Percentiles rank a stretch among this genome's conserved stretches.
Conservation (phyloP, 2,113 vertebrate genomes). For the Hemibagrus wyckioides region DNA sequence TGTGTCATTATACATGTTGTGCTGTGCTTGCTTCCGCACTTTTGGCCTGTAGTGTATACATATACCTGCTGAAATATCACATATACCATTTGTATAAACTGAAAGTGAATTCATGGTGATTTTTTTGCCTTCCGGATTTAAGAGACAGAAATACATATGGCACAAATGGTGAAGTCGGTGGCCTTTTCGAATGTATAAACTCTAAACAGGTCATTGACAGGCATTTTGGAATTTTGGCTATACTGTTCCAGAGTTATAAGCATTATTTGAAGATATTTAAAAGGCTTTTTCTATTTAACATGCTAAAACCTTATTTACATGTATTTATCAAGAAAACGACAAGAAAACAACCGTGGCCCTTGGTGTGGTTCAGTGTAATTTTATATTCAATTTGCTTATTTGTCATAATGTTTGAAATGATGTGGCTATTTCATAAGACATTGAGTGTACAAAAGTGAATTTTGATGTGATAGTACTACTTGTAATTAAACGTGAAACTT, state of each 20-base stretch:
- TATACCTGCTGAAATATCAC: constrained; percentile 17
- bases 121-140: constrained; percentile 10
- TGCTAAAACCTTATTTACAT: constrained; percentile 40
- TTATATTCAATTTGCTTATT: constrained; percentile 47
- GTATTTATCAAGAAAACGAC: constrained; percentile 34
- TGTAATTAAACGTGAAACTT: constrained; percentile 36
- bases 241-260: constrained; percentile 16
- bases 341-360: constrained; percentile 3
- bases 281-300: constrained; percentile 26
- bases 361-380: constrained; percentile 35
- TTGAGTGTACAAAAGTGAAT: constrained; percentile 31
- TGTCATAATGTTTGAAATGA: constrained; percentile 34
- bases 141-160: constrained; percentile 5
- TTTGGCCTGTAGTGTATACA: constrained; percentile 20
- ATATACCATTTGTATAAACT: constrained; percentile 4
- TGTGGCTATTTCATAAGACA: constrained; percentile 28
- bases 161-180: constrained; percentile 16
- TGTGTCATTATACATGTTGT: neutral
- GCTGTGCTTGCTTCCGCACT: neutral
- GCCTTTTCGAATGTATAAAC: constrained; percentile 22
- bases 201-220: constrained; percentile 19
- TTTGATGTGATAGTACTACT: constrained; percentile 40
- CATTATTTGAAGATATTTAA: constrained; percentile 31
- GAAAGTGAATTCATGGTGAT: constrained; percentile 5
- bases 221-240: constrained; percentile 5